Evolutionary conservation across 2,797 vertebrate genomes (phyloP), one percentile per base, ranked within the genome.

Genomic region (Odontamblyopus lacepedii): DNA sequence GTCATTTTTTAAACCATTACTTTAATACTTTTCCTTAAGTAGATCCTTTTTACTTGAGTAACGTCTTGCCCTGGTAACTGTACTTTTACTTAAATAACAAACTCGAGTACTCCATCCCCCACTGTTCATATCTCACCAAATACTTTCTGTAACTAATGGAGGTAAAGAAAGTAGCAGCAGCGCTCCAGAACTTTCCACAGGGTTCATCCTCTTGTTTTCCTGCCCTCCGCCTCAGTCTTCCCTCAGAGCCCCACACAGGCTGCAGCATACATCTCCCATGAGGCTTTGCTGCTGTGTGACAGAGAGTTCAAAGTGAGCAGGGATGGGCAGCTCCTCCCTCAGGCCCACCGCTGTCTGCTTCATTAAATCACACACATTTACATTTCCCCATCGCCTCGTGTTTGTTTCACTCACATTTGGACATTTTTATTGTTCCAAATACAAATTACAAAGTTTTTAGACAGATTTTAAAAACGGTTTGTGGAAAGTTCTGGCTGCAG

Each of bases 311-410:
- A 56, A 67, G 66, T 55, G 51, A 67, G 50, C 19, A 19, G 51
- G 30, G 30, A 12, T n/a, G 66, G 66, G 66, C 66, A 55, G 50
- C 50, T 55, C 29, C 29, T 23, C 66, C 66, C 66, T 11, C 16
- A 35, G 50, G 66, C 11, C 30, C 51, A 32, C 66, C 19, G 18
- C 50, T 53, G 66, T 26, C 18, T 56, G 50, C 27, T 50, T 50
- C 64, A 55, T 56, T 67, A 56, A 55, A 55, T 23, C 50, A 29
- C 50, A 35, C 11, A 35, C 66, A 67, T 67, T 67, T 67, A 67
- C 66, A 67, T 67, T 19, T 67, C 29, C 66, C 29, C 6, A 32
- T 35, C 56, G n/a, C 1, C 19, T 0, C 8, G 12, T 50, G 38
- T 53, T 30, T 53, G 50, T 67, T 55, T 67, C 48, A 53, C 6